These are phyloP conservation scores for Laticauda colubrina DNA, from an alignment of 2,113 vertebrate species.

Conservation along the genomic window DNA sequence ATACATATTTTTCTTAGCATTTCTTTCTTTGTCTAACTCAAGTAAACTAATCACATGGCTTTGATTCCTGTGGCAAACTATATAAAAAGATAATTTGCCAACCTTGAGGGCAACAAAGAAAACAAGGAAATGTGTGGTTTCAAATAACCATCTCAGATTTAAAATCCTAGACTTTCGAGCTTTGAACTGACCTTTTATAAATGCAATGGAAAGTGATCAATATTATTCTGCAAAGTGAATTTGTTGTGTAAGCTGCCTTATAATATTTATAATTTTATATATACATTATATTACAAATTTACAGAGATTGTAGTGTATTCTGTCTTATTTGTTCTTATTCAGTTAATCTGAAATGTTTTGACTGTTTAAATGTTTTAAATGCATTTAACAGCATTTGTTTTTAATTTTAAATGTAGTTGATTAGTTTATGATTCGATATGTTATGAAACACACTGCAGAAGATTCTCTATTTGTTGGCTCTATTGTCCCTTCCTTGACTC, in stretches of 20 bases:
- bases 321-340: not conserved
- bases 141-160: not conserved
- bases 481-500: too few relatives aligned
- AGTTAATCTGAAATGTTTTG: not conserved
- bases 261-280: not conserved
- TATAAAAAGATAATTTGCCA: not conserved
- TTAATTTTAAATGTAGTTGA: not conserved
- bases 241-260: not conserved
- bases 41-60: not conserved
- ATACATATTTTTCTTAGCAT: not conserved
- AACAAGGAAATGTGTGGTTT: not conserved
- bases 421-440: not conserved
- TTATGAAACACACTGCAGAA: not conserved
- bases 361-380: too few relatives aligned
- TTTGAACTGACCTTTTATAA: not conserved
- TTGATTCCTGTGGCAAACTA: not conserved
- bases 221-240: not conserved
- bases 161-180: not conserved
- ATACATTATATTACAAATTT: not conserved
- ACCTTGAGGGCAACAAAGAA: not conserved
- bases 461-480: too few relatives aligned
- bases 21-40: not conserved
- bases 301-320: not conserved
- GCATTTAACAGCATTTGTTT: not conserved
- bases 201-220: not conserved